phyloP scores from a whole-genome alignment of 2,888 invertebrate genomes.

The Kryphioiulus occultus region DNA sequence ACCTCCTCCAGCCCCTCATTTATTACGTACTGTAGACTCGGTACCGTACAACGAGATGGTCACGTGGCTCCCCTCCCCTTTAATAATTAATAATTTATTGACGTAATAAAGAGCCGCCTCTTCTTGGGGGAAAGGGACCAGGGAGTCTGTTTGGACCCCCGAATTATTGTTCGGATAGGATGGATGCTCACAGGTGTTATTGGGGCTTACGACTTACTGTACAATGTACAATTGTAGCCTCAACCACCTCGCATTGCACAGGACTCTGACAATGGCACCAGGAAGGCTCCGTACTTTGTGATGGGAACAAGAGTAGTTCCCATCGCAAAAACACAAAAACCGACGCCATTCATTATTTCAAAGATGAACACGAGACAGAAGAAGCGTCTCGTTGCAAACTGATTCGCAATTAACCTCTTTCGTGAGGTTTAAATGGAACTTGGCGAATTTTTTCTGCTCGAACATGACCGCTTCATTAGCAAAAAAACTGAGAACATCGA shows the following conservation, averaged over 20 bases:
- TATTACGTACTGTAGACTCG: slow-evolving; percentile 14
- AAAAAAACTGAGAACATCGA: too few relatives aligned
- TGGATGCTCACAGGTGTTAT: background rate
- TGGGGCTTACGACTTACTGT: slow-evolving; percentile 3
- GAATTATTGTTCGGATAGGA: background rate
- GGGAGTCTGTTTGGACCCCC: background rate
- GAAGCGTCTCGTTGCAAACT: too few relatives aligned
- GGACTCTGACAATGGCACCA: background rate
- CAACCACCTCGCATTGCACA: too few relatives aligned
- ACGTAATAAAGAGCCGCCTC: background rate
- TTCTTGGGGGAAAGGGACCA: background rate
- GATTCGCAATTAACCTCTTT: background rate
- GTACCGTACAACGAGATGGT: slow-evolving; percentile 4
- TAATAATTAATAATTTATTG: slow-evolving; percentile 23
- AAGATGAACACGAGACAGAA: too few relatives aligned
- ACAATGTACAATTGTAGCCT: too few relatives aligned
- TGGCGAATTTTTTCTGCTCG: too few relatives aligned
- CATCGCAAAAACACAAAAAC: slow-evolving; percentile 17
- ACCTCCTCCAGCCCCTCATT: slow-evolving; percentile 14
- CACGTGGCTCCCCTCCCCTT: slow-evolving; percentile 23
- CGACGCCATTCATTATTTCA: background rate
- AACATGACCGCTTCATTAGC: too few relatives aligned
- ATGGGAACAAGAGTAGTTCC: background rate
- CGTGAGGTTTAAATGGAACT: background rate
- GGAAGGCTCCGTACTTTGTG: slow-evolving; percentile 10